Evolutionary conservation across 2,888 invertebrate genomes (phyloP).

Genomic region (Listrodromus nycthemerus): DNA sequence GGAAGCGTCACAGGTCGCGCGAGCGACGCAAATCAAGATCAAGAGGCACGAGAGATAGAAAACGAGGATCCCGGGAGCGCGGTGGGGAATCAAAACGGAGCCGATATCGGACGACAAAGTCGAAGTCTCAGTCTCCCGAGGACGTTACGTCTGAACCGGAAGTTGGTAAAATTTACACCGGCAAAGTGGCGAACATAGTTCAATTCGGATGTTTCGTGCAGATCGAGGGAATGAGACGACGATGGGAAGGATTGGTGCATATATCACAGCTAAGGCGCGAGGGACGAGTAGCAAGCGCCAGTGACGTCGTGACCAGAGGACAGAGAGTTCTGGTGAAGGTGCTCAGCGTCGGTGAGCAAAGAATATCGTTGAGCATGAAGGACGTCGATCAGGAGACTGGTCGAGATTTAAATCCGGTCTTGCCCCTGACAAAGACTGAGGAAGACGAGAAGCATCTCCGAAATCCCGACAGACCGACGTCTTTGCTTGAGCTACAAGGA

Average conservation of each 20-base stretch:
- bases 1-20: slow-evolving; percentile 51
- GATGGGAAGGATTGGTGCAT: slow-evolving; percentile 98
- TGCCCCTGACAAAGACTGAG: slow-evolving; percentile 88
- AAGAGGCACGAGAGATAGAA: slow-evolving; percentile 66
- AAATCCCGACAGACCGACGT: slow-evolving; percentile 95
- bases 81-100: slow-evolving; percentile 75
- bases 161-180: slow-evolving; percentile 95
- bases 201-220: slow-evolving; percentile 99
- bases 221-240: slow-evolving; percentile 94
- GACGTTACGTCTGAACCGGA: slow-evolving; percentile 90
- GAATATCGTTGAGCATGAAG: slow-evolving; percentile 95
- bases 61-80: slow-evolving; percentile 73
- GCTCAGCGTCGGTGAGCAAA: slow-evolving; percentile 96
- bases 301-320: slow-evolving; percentile 96
- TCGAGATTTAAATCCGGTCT: slow-evolving; percentile 95
- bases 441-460: slow-evolving; percentile 90
- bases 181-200: slow-evolving; percentile 97
- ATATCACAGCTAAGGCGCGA: slow-evolving; percentile 97
- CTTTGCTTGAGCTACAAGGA: slow-evolving; percentile 85
- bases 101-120: slow-evolving; percentile 66
- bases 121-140: slow-evolving; percentile 78
- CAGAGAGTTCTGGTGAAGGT: slow-evolving; percentile 96
- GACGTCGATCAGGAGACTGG: slow-evolving; percentile 98
- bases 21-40: slow-evolving; percentile 70
- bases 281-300: slow-evolving; percentile 96